Evolutionary conservation across 1,140 invertebrate species (phyloP), one percentile per base, ranked within the genome.

Genomic region (Heterodera schachtii): DNA sequence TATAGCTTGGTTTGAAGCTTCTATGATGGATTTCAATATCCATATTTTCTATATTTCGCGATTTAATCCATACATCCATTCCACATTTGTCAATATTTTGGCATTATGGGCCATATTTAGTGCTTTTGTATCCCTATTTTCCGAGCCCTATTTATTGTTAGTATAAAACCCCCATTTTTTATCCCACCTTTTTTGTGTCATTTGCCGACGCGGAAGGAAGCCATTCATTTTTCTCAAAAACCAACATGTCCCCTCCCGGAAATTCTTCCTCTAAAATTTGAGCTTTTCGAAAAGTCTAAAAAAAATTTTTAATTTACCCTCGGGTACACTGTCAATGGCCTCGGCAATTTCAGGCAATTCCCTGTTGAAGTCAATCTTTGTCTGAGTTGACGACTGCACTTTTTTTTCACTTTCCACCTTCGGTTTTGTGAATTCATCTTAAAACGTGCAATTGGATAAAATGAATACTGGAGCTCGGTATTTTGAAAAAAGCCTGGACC

Each of bases 271-370:
- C 21, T 84, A 52, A 19, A 74, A 49, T 66, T 64, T 70, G n/a
- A 57, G 5, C 21, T 21, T 66, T 47, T 21, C 0, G 31, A 31
- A 31, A 31, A 31, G 49, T 11, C 6, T 8, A 52, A 52, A 52
- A 52, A 52, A 8, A 1, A 49, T 77, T 67, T 16, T 78, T 52
- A 46, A 52, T 57, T 85, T 83, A 52, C 43, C 52, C 8, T 88
- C 86, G 31, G 78, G 43, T 70, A 44, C 60, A 47, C 52, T 64
- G 47, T 85, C 84, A 19, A 85, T 85, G 8, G 84, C 87, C 46
- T 85, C 82, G 7, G 83, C 43, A 57, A 85, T 85, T 78, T 85
- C 84, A n/a, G 84, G 84, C 67, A 85, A 66, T 71, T 57, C 46
- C 21, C 64, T 52, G 16, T 52, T 82, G 41, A 52, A 67, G 46